phyloP scores from a whole-genome alignment of 2,113 vertebrate species.

The Nymphicus hollandicus region DNA sequence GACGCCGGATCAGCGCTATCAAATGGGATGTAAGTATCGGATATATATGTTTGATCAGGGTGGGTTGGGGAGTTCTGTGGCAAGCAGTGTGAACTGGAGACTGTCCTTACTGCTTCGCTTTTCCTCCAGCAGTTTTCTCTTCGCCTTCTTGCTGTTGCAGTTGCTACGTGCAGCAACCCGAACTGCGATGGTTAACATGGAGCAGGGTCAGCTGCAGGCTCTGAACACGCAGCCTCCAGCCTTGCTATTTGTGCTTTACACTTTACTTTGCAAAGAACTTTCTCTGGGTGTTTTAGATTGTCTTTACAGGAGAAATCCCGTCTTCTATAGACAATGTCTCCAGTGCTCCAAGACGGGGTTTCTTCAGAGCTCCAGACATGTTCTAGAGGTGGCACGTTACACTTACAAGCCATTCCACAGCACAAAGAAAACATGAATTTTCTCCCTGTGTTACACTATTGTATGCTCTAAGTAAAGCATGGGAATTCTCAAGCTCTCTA shows the following conservation, averaged over 20 bases:
- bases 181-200: accelerated
- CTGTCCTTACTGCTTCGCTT: background rate
- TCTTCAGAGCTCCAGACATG: background rate
- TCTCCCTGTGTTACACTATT: accelerated
- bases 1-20: background rate
- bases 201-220: background rate
- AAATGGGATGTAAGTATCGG: slow-evolving; percentile 27
- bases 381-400: background rate
- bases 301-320: background rate
- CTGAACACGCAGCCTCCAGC: background rate
- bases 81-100: background rate
- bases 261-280: background rate
- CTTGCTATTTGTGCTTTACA: accelerated
- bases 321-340: background rate
- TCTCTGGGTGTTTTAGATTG: background rate
- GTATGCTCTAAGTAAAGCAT: background rate
- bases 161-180: accelerated
- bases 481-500: background rate
- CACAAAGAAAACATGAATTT: background rate
- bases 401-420: background rate
- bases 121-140: background rate
- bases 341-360: background rate
- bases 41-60: background rate
- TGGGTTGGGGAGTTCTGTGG: background rate
- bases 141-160: background rate